These are phyloP conservation scores for Diplazon laetatorius DNA, from an alignment of 2,888 invertebrate species.

Conservation along the genomic window DNA sequence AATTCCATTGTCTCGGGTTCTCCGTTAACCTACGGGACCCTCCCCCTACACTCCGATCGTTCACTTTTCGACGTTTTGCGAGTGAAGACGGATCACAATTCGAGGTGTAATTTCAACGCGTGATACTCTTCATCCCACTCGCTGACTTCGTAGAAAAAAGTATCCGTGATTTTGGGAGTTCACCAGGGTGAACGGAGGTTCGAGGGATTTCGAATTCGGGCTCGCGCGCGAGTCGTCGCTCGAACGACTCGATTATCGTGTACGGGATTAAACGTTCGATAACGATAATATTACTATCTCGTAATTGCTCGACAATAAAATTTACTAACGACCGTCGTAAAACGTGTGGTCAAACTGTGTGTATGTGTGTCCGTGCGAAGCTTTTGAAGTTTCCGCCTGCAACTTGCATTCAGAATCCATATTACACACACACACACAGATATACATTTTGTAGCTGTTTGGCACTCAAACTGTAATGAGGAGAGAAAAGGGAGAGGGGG, in stretches of 20 bases:
- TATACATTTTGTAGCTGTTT: background rate
- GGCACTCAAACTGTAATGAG: constrained; percentile 49
- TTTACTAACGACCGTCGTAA: constrained; percentile 53
- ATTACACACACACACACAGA: constrained; percentile 1
- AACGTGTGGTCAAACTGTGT: constrained; percentile 31
- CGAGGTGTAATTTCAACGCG: too few species aligned
- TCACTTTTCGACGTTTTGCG: too few species aligned
- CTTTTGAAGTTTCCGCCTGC: constrained; percentile 54
- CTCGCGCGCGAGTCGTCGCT: too few species aligned
- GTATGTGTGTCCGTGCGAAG: constrained; percentile 12
- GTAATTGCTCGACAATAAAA: constrained; percentile 52
- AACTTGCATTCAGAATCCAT: constrained; percentile 29
- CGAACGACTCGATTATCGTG: constrained; percentile 33
- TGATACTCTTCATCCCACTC: too few species aligned
- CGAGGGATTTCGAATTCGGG: too few species aligned
- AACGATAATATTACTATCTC: constrained; percentile 49
- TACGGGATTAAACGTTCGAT: constrained; percentile 43
- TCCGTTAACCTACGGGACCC: too few species aligned
- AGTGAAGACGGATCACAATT: too few species aligned
- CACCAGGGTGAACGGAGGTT: too few species aligned
- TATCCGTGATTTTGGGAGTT: too few species aligned
- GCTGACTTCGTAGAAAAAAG: too few species aligned
- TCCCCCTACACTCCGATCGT: too few species aligned
- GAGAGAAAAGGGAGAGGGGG: too few species aligned
- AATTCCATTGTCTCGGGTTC: background rate